These are phyloP conservation scores for Ctenoplectra terminalis DNA, from an alignment of 1,140 invertebrate species.

Conservation along the genomic window DNA sequence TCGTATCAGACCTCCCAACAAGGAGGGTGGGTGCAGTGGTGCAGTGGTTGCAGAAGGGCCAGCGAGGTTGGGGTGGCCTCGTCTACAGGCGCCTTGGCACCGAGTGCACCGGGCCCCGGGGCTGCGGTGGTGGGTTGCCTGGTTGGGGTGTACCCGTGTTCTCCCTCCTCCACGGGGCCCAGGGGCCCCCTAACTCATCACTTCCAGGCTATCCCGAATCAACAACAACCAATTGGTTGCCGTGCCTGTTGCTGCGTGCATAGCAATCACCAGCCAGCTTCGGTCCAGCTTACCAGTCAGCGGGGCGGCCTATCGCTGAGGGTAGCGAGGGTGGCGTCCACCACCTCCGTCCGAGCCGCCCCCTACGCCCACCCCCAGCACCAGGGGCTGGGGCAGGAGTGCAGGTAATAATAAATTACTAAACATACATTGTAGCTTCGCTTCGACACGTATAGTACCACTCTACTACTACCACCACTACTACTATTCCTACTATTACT, in stretches of 20 bases:
- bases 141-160: slow-evolving; percentile 84
- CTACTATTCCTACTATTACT: neutral
- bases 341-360: slow-evolving; percentile 83
- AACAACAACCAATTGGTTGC: slow-evolving; percentile 70
- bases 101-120: slow-evolving; percentile 79
- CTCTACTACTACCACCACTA: slow-evolving; percentile 44
- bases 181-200: slow-evolving; percentile 81
- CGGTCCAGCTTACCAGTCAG: slow-evolving; percentile 80
- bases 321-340: slow-evolving; percentile 83
- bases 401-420: slow-evolving; percentile 79
- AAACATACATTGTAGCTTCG: slow-evolving; percentile 69
- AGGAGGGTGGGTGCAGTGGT: slow-evolving; percentile 77
- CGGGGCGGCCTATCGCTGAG: slow-evolving; percentile 82
- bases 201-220: slow-evolving; percentile 66
- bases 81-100: slow-evolving; percentile 79
- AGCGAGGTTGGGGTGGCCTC: slow-evolving; percentile 80
- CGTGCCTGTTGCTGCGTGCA: slow-evolving; percentile 79
- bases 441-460: slow-evolving; percentile 64
- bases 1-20: slow-evolving; percentile 57
- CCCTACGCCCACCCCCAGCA: slow-evolving; percentile 83
- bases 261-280: slow-evolving; percentile 73
- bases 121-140: slow-evolving; percentile 83
- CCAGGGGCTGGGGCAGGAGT: slow-evolving; percentile 81
- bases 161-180: slow-evolving; percentile 81
- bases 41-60: slow-evolving; percentile 76